Base-by-base conservation (phyloP, 1,140 invertebrate genomes). In the Drosophila serrata region DNA sequence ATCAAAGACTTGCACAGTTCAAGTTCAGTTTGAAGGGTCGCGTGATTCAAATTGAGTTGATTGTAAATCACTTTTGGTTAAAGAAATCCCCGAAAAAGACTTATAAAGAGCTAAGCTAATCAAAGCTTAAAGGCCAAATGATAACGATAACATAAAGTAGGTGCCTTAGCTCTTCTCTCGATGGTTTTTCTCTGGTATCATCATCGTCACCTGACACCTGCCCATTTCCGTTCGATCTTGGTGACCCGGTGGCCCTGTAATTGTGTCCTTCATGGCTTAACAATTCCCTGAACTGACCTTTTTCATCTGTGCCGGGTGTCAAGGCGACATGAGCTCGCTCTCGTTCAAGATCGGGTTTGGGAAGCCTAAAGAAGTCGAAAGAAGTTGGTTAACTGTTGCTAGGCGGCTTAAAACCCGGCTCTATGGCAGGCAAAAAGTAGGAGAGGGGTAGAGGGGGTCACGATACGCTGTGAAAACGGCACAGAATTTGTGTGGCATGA, bases 401-500 rank as follows among this genome's bases (percentile, higher is more conserved):
- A 79, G 70, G 77, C 76, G 68, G 59, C 37, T 57, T 22, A 55
- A 49, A 49, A 39, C 56, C 57, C 29, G 39, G 73, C 49, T 68
- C 43, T 67, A 79, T 67, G 48, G 76, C 51, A 55, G 57, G 73
- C 62, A 45, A 31, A 45, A 46, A 35, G 27, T n/a, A n/a, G 33
- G 22, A 15, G 27, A 15, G 29, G 33, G 62, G 43, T 2, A 27
- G 35, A 8, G 29, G 17, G 12, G 17, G 42, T 22, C 35, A 46
- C 24, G 33, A 55, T 68, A 31, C 51, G 43, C 49, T 59, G 65
- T 77, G 78, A 86, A 86, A 88, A 82, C 82, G 82, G 82, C 84
- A 86, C 82, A 87, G 79, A 88, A 88, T 87, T 80, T 87, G 84
- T 87, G 84, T 88, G 84, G 82, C 80, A 87, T 88, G 84, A 82